These are phyloP conservation scores for Liopterus haemorrhoidalis DNA, from an alignment of 2,888 invertebrate species.

Conservation along the genomic window DNA sequence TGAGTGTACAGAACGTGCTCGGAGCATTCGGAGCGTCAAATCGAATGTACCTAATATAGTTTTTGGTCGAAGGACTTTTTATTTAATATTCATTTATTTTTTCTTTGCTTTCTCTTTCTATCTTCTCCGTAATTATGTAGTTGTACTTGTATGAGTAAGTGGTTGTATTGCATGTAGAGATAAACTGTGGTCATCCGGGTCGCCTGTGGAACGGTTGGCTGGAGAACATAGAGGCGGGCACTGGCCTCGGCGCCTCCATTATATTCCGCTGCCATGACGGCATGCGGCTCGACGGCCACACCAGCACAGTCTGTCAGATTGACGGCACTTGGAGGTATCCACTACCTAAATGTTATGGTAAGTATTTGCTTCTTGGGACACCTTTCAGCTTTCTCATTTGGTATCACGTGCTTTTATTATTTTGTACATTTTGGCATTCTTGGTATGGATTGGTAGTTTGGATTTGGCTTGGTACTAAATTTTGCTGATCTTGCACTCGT, in stretches of 20 bases:
- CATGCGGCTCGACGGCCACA: slow-evolving; percentile 82
- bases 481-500: slow-evolving; percentile 19
- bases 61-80: background rate
- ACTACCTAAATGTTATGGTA: slow-evolving; percentile 83
- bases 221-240: slow-evolving; percentile 83
- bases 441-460: background rate
- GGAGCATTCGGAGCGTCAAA: no score
- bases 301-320: slow-evolving; percentile 86
- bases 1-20: no score
- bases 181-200: slow-evolving; percentile 93
- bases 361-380: slow-evolving; percentile 32
- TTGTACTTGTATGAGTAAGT: no score
- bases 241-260: slow-evolving; percentile 84
- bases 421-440: slow-evolving; percentile 6
- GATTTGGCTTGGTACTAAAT: background rate
- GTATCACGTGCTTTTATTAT: no score
- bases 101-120: background rate
- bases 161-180: no score
- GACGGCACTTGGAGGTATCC: slow-evolving; percentile 94
- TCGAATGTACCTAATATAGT: no score
- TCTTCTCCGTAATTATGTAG: background rate
- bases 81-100: slow-evolving; percentile 3
- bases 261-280: slow-evolving; percentile 90
- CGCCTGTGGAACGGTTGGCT: slow-evolving; percentile 93
- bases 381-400: background rate